Evolutionary conservation across 2,797 vertebrate species (phyloP), one percentile per base, ranked within the genome.

Genomic region (Catharus ustulatus): DNA sequence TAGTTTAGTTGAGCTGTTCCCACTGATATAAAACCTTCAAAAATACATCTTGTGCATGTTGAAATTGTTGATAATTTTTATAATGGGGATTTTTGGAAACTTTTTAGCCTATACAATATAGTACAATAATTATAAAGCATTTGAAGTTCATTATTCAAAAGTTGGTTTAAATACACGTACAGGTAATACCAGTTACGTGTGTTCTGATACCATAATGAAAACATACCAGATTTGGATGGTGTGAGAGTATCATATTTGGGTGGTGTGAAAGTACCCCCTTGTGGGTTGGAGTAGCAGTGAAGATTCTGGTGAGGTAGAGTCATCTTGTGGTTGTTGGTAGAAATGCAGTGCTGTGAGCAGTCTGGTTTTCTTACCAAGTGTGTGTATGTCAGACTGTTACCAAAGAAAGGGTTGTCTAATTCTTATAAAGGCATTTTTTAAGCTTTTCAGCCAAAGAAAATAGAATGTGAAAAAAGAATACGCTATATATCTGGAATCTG

Each of bases 301-400:
- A 38, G 84, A 84, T 90, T 87, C 66, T 72, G 90, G 97, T 97
- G 95, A 93, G 64, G 91, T 93, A 95, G 97, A 97, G 97, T 89
- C 98, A 98, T 97, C 98, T 97, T 96, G 97, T 98, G 98, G 98
- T 90, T 34, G 8, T 11, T 64, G 77, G 3, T 75, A 87, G 90
- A 96, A 98, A 69, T 96, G 79, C 96, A 92, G 5, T 36, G 30
- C 29, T 9, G 18, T 38, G 36, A 62, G 84, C 45, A 67, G 66
- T 67, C 55, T 46, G 21, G 10, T 84, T 89, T 67, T 88, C 71
- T 71, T 77, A 7, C 0, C 26, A 4, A 68, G 15, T 15, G 10
- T 9, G 8, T 8, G 5, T 55, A 8, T 66, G 23, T 54, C 10
- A 74, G 45, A 42, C 27, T 63, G 18, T 48, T 66, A 48, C 5